Evolutionary conservation across 2,113 vertebrate genomes (phyloP).

Genomic region (Aix galericulata): DNA sequence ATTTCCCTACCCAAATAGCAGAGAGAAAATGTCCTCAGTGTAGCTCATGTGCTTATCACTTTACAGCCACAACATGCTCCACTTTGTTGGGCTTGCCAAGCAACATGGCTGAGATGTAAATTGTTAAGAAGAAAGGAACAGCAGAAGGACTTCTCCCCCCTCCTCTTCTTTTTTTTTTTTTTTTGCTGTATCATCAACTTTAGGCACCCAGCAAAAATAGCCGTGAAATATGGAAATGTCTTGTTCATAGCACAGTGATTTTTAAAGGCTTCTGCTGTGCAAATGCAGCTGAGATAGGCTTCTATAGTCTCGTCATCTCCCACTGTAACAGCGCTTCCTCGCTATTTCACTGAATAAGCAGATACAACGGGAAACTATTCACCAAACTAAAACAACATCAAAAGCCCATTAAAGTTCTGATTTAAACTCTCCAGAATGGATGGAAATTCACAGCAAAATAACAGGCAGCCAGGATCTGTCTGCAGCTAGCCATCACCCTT

Average conservation of each 20-base stretch:
- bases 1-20: neutral
- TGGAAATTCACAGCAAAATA: constrained; percentile 49
- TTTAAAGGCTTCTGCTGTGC: constrained; percentile 76
- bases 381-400: constrained; percentile 67
- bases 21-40: neutral
- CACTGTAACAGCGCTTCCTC: constrained; percentile 50
- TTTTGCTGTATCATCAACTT: constrained; percentile 75
- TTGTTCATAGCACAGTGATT: constrained; percentile 72
- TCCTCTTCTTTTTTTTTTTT: constrained; percentile 6
- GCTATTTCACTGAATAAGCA: constrained; percentile 74
- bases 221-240: constrained; percentile 76
- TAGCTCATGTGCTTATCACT: constrained; percentile 47
- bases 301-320: constrained; percentile 70
- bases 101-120: constrained; percentile 38
- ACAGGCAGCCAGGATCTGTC: constrained; percentile 37
- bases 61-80: constrained; percentile 53
- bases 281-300: constrained; percentile 72
- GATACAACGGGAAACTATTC: constrained; percentile 67
- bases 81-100: constrained; percentile 60
- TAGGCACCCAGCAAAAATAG: constrained; percentile 69
- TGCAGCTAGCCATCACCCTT: constrained; percentile 48
- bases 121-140: constrained; percentile 52
- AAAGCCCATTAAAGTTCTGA: constrained; percentile 71
- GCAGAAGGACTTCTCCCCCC: constrained; percentile 45
- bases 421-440: constrained; percentile 61